Conservation (phyloP, 2,888 invertebrate genomes). For the Drosophila melanocephala region DNA sequence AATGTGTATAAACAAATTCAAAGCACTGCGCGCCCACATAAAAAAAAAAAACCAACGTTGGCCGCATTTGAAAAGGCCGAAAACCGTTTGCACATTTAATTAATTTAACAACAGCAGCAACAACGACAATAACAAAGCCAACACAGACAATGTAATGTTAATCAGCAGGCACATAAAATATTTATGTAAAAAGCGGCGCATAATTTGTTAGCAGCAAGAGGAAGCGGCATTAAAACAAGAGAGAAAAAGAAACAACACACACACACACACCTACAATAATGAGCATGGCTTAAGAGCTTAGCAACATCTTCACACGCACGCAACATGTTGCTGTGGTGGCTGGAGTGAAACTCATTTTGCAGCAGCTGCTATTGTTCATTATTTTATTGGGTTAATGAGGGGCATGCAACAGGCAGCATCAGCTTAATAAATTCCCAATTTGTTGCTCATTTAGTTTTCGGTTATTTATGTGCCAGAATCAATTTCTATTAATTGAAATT, state of each 20-base stretch:
- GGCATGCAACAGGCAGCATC: slow-evolving; percentile 1
- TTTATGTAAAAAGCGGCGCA: slow-evolving; percentile 61
- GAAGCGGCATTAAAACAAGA: slow-evolving; percentile 36
- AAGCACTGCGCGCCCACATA: slow-evolving; percentile 72
- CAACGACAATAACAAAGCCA: slow-evolving; percentile 18
- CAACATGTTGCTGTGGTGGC: slow-evolving; percentile 57
- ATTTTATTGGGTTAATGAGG: slow-evolving; percentile 56
- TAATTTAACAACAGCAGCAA: slow-evolving; percentile 51
- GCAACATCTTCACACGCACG: slow-evolving; percentile 35
- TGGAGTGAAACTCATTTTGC: slow-evolving; percentile 29
- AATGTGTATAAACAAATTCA: slow-evolving; percentile 75
- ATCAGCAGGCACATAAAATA: slow-evolving; percentile 62
- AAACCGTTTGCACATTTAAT: slow-evolving; percentile 76
- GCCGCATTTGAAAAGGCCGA: slow-evolving; percentile 60
- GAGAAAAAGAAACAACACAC: slow-evolving; percentile 4
- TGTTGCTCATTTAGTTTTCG: slow-evolving; percentile 49
- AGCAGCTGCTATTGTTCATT: slow-evolving; percentile 34
- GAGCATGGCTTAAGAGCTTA: slow-evolving; percentile 33
- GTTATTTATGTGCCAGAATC: slow-evolving; percentile 64
- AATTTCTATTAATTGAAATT: slow-evolving; percentile 72
- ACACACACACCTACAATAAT: slow-evolving; percentile 13
- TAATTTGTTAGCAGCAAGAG: slow-evolving; percentile 70
- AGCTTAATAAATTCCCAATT: slow-evolving; percentile 63
- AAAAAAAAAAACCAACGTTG: slow-evolving; percentile 50
- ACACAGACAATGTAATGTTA: slow-evolving; percentile 37